Conservation (phyloP, 2,888 invertebrate species). For the Hypena proboscidalis region DNA sequence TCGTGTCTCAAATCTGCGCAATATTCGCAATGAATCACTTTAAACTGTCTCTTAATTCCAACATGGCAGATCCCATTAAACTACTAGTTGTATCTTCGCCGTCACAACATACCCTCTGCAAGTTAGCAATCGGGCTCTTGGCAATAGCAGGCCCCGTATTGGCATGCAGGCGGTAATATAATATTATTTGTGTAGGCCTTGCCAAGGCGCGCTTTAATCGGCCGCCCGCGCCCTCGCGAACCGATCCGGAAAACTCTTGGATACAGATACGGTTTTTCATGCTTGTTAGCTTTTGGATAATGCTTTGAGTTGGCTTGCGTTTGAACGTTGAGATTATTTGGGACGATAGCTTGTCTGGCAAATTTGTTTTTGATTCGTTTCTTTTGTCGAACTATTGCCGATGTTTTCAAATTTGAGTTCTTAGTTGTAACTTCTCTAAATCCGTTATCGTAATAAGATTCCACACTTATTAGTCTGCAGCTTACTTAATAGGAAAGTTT, state of each 20-base stretch:
- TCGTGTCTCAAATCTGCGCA: too few species aligned
- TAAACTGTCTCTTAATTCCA: constrained; percentile 20
- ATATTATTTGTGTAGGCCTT: constrained; percentile 81
- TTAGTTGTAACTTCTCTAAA: too few species aligned
- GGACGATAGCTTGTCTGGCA: background rate
- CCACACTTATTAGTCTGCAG: too few species aligned
- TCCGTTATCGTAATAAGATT: too few species aligned
- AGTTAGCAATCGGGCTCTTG: constrained; percentile 67
- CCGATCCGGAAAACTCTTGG: constrained; percentile 69
- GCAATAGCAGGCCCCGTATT: constrained; percentile 65
- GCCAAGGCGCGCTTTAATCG: constrained; percentile 73
- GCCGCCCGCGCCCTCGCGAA: constrained; percentile 47
- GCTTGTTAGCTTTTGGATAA: constrained; percentile 49
- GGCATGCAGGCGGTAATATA: constrained; percentile 78
- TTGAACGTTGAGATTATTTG: background rate
- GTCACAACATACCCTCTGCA: constrained; percentile 42
- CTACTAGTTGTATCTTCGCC: constrained; percentile 20
- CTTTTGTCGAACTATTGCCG: too few species aligned
- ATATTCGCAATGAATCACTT: too few species aligned
- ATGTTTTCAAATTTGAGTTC: too few species aligned
- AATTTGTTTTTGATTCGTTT: background rate
- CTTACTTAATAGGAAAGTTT: too few species aligned
- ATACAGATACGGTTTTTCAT: constrained; percentile 56
- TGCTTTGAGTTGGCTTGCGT: background rate
- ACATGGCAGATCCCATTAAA: constrained; percentile 11